Evolutionary conservation across 2,797 vertebrate genomes (phyloP).

Genomic region (Hemitrygon akajei): DNA sequence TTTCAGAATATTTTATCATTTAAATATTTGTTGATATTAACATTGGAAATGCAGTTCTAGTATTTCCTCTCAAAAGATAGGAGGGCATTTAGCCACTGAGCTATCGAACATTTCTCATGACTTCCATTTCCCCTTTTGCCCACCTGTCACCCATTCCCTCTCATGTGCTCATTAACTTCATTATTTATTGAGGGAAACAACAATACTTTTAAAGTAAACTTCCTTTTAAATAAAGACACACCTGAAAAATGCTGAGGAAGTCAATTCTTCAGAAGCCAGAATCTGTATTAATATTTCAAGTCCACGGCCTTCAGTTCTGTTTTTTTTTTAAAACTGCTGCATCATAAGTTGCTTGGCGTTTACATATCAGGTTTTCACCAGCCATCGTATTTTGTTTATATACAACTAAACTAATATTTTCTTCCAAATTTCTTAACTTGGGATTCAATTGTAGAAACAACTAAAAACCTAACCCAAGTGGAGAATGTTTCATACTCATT

Average conservation of each 20-base stretch:
- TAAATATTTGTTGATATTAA: background rate
- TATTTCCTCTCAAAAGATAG: too few relatives aligned
- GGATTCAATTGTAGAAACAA: background rate
- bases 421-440: background rate
- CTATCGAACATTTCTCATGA: too few relatives aligned
- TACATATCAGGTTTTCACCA: background rate
- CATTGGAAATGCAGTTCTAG: background rate
- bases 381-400: background rate
- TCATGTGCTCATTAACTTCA: too few relatives aligned
- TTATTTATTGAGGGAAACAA: background rate
- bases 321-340: background rate
- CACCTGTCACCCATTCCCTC: too few relatives aligned
- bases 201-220: background rate
- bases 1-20: too few relatives aligned
- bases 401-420: background rate
- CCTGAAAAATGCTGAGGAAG: background rate
- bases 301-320: background rate
- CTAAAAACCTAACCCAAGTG: background rate
- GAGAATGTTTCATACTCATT: background rate
- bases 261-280: background rate
- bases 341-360: background rate
- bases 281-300: background rate
- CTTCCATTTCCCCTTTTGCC: too few relatives aligned
- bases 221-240: background rate
- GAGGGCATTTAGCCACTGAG: too few relatives aligned